These are phyloP conservation scores for Shinisaurus crocodilurus DNA, from an alignment of 2,113 vertebrate genomes.

Conservation along the genomic window DNA sequence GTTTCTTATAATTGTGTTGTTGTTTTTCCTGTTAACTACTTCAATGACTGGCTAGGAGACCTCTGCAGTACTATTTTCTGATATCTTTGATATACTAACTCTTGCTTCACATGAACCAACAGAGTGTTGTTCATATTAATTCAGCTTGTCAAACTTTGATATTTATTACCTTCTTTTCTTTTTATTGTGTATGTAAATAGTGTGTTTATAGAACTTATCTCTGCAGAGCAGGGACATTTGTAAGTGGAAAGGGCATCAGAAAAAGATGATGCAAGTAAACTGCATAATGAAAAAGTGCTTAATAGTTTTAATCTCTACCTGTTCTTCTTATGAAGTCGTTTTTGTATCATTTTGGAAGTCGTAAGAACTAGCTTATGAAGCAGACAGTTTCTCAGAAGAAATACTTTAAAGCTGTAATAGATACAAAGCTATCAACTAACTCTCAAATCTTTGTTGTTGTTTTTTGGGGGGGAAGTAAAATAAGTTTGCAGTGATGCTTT, in stretches of 20 bases:
- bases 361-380: slow-evolving; percentile 40
- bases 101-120: slow-evolving; percentile 6
- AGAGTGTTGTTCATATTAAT: slow-evolving; percentile 24
- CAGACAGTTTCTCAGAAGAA: slow-evolving; percentile 7
- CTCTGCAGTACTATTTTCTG: background rate
- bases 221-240: slow-evolving; percentile 58
- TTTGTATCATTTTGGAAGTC: slow-evolving; percentile 46
- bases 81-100: slow-evolving; percentile 26
- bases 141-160: slow-evolving; percentile 36
- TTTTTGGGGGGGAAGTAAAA: background rate
- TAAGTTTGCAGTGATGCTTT: background rate
- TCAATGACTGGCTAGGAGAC: background rate
- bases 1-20: slow-evolving; percentile 31
- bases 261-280: slow-evolving; percentile 52
- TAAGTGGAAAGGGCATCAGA: slow-evolving; percentile 39
- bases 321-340: slow-evolving; percentile 41
- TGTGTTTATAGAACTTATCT: slow-evolving; percentile 64
- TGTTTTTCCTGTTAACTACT: background rate
- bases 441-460: background rate
- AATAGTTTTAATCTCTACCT: slow-evolving; percentile 52
- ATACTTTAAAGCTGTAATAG: slow-evolving; percentile 21
- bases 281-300: slow-evolving; percentile 46
- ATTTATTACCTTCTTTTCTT: slow-evolving; percentile 46
- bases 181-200: slow-evolving; percentile 26
- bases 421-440: slow-evolving; percentile 38